Evolutionary conservation across 2,113 vertebrate genomes (phyloP), one percentile per base, ranked within the genome.

Genomic region (Nycticorax nycticorax): DNA sequence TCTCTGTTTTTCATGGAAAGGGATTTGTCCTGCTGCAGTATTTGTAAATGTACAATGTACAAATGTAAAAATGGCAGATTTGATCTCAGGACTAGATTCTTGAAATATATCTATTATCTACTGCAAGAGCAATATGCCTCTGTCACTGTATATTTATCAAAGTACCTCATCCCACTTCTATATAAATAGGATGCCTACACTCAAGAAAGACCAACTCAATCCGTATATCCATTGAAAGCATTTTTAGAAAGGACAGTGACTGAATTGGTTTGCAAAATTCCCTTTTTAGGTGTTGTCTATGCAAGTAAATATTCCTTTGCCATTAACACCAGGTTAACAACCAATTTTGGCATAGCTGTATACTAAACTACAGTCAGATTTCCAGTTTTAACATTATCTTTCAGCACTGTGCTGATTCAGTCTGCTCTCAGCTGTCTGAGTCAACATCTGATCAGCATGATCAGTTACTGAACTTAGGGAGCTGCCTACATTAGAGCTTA

Each of bases 1-100:
- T 57, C 21, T 53, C 4, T 50, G 2, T 8, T 92, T 82, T 59
- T 30, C 18, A 47, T 27, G 22, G 32, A 78, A 94, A 53, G 3
- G 2, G 2, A 3, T 43, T 84, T 92, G 14, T 57, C 9, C 11
- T 3, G 0, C 39, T 76, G 18, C 3, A 3, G 7, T 53, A 45
- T 11, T 60, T 79, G 26, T 35, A 55, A 86, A 64, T 0, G 0
- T 11, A 30, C 8, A 56, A 11, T 1, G 8, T 39, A 48, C 6
- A 50, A 68, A 60, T 17, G 21, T n/a, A 50, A 60, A 82, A 91
- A 77, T 19, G 4, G 3, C 24, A 35, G 30, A 72, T 63, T 81
- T 67, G 14, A 47, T 80, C 26, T 53, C 28, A 59, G 41, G 17
- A 57, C 26, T 52, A 59, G 23, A 63, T 68, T 71, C 2, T 19